These are phyloP conservation scores for Heliconius congener DNA, from an alignment of 1,140 invertebrate species.

Conservation along the genomic window DNA sequence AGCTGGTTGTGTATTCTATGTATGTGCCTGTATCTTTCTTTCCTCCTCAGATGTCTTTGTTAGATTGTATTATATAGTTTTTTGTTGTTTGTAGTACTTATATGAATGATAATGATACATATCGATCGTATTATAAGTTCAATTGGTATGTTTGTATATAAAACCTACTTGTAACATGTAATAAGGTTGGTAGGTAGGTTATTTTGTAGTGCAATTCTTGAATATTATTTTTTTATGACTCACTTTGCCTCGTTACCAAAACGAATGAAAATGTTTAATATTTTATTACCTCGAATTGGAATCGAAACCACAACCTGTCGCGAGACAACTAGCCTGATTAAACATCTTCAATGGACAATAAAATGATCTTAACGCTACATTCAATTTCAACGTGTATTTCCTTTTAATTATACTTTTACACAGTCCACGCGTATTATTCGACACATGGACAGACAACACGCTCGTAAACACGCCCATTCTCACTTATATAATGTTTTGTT, in stretches of 20 bases:
- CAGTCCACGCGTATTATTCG: not conserved
- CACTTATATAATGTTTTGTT: constrained; percentile 16
- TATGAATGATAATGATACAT: not conserved
- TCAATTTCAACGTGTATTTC: not conserved
- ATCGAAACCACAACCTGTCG: no score
- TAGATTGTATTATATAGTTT: not conserved
- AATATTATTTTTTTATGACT: no score
- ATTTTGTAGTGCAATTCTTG: no score
- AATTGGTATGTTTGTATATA: not conserved
- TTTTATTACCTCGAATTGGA: no score
- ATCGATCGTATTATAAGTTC: not conserved
- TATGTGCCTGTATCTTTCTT: not conserved
- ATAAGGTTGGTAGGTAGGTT: no score
- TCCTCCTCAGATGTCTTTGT: not conserved
- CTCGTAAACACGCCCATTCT: constrained; percentile 16
- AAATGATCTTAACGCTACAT: not conserved
- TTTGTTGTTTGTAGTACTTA: not conserved
- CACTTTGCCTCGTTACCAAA: no score
- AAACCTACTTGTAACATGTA: not conserved
- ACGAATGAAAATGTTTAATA: no score
- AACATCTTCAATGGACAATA: no score
- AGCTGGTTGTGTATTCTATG: not conserved
- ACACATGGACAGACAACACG: constrained; percentile 2
- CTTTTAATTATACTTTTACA: not conserved
- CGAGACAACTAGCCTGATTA: no score